Base-by-base conservation (phyloP, 2,888 invertebrate species). In the Sinelater perroti region DNA sequence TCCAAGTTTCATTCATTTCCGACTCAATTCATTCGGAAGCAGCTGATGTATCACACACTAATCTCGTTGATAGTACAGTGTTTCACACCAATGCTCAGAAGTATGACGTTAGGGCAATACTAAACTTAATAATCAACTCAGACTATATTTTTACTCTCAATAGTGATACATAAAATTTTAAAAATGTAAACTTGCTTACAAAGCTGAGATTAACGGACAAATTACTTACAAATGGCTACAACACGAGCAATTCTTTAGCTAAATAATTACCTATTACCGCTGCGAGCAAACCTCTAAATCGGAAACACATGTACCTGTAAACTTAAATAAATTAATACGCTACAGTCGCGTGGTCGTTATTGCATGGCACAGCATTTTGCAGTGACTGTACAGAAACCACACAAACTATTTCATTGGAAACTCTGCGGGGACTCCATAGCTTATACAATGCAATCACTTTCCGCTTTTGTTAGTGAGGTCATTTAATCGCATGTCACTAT, bases 1-100 rank as follows among this genome's bases (percentile, higher is more conserved):
- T 51, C 56, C 50, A 51, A 51, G 51, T 51, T 56, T 56, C 56
- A 56, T 56, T 56, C 56, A 56, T 51, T 56, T 56, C 45, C 44
- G 50, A 36, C 56, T 50, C 44, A 51, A 51, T 44, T 50, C 56
- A 56, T 56, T 56, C 45, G 44, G 36, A 56, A 56, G 44, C 56
- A 56, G 56, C 56, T 56, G 56, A 51, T 51, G 56, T 56, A 56
- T 56, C 56, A 36, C 56, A 51, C 56, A 50, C 51, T 56, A 56
- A 56, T 56, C 51, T 56, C 17, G 17, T 35, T 35, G 35, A 16
- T 13, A 10, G n/a, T n/a, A 35, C 35, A 14, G 35, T 2, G 18
- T 35, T 35, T 35, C 35, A 35, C 35, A 17, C 35, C 17, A 35
- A 35, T 35, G 16, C n/a, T n/a, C n/a, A n/a, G 28, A 28, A n/a